phyloP scores from a whole-genome alignment of 1,140 invertebrate genomes.

The Chelonus insularis region DNA sequence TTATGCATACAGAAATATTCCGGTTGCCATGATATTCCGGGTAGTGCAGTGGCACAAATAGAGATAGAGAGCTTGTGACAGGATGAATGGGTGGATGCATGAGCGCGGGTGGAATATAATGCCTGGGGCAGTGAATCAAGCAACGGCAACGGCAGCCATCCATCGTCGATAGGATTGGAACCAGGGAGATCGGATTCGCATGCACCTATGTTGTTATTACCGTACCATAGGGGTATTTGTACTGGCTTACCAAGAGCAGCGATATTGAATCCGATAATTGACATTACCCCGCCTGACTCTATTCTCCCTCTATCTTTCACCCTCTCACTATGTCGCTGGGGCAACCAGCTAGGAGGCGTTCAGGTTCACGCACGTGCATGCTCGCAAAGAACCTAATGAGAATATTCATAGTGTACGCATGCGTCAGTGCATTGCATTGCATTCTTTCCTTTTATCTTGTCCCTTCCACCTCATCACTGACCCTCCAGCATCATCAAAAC shows the following conservation, averaged over 20 bases:
- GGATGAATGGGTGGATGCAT: slow-evolving; percentile 14
- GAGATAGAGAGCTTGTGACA: neutral
- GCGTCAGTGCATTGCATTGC: slow-evolving; percentile 16
- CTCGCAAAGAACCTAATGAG: neutral
- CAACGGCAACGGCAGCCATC: slow-evolving; percentile 43
- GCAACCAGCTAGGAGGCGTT: slow-evolving; percentile 17
- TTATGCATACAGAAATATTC: slow-evolving; percentile 25
- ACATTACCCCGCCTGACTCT: slow-evolving; percentile 44
- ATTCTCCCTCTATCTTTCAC: slow-evolving; percentile 10
- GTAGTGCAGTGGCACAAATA: neutral
- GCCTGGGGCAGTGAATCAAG: slow-evolving; percentile 32
- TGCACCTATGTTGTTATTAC: slow-evolving; percentile 57
- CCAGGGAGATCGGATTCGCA: slow-evolving; percentile 47
- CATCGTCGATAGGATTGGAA: slow-evolving; percentile 44
- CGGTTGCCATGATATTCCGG: slow-evolving; percentile 13
- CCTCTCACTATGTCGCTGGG: slow-evolving; percentile 10
- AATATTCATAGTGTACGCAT: neutral
- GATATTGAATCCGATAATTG: slow-evolving; percentile 61
- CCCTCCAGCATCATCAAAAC: slow-evolving; percentile 13
- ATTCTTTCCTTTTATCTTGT: slow-evolving; percentile 23
- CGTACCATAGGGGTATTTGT: slow-evolving; percentile 58
- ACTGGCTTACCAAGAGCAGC: slow-evolving; percentile 58
- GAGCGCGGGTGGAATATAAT: slow-evolving; percentile 26
- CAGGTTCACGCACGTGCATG: slow-evolving; percentile 9
- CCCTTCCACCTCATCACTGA: too few relatives aligned